These are phyloP conservation scores for Acleris sparsana DNA, from an alignment of 2,888 invertebrate species.

Conservation along the genomic window DNA sequence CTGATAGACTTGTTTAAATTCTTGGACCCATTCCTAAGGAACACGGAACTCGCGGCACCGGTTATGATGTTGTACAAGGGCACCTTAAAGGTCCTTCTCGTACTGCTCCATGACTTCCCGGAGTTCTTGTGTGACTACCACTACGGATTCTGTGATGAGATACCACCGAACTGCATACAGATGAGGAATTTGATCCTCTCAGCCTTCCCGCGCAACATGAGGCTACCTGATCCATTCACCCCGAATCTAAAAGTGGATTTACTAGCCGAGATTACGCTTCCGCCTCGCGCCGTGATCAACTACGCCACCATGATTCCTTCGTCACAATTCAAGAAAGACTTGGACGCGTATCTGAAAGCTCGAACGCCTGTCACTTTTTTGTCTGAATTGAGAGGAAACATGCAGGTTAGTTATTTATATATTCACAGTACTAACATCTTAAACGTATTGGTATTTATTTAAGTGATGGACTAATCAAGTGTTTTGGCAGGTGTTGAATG, in stretches of 20 bases:
- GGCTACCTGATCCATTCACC: slow-evolving; percentile 99
- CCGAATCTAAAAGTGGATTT: slow-evolving; percentile 97
- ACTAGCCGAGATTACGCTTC: slow-evolving; percentile 93
- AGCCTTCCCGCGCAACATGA: slow-evolving; percentile 99
- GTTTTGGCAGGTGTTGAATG: slow-evolving; percentile 85
- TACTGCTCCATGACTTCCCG: slow-evolving; percentile 98
- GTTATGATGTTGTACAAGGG: slow-evolving; percentile 98
- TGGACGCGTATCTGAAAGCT: slow-evolving; percentile 98
- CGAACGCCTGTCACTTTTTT: slow-evolving; percentile 97
- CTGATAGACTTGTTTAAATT: slow-evolving; percentile 98
- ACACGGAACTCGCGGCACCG: slow-evolving; percentile 97
- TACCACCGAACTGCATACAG: slow-evolving; percentile 99
- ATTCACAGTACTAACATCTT: slow-evolving; percentile 2
- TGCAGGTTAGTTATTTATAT: slow-evolving; percentile 85
- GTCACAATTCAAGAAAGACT: slow-evolving; percentile 94
- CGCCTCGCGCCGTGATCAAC: slow-evolving; percentile 95
- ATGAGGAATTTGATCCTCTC: slow-evolving; percentile 99
- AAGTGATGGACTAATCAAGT: background rate
- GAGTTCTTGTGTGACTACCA: slow-evolving; percentile 99
- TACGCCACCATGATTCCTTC: slow-evolving; percentile 94
- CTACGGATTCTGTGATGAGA: slow-evolving; percentile 99
- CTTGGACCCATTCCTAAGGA: slow-evolving; percentile 97
- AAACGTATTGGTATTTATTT: no score
- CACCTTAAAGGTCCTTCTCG: slow-evolving; percentile 95
- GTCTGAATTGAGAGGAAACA: slow-evolving; percentile 94